Evolutionary conservation across 1,140 invertebrate genomes (phyloP).

Genomic region (Drosophila funebris): DNA sequence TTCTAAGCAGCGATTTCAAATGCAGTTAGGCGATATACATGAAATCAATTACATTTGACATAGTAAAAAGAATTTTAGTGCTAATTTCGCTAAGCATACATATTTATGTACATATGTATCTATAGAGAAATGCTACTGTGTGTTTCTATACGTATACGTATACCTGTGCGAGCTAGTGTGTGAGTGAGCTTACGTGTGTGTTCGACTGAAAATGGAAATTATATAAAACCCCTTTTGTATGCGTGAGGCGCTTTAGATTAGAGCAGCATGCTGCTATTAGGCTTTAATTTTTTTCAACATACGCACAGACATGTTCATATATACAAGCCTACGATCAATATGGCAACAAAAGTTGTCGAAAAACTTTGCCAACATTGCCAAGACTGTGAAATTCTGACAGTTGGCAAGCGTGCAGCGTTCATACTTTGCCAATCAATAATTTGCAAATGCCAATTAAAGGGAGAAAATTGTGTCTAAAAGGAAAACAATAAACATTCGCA

Average conservation of each 20-base stretch:
- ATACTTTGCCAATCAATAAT: constrained; percentile 41
- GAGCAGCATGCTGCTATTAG: constrained; percentile 26
- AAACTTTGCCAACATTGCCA: constrained; percentile 28
- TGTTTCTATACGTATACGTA: constrained; percentile 39
- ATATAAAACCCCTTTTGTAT: constrained; percentile 67
- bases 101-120: constrained; percentile 47
- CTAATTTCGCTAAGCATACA: constrained; percentile 58
- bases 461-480: constrained; percentile 6
- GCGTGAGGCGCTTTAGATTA: constrained; percentile 44
- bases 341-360: constrained; percentile 20
- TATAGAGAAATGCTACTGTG: constrained; percentile 45
- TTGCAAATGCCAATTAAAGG: constrained; percentile 41
- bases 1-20: constrained; percentile 18
- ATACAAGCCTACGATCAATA: constrained; percentile 36
- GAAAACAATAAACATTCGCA: neutral
- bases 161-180: constrained; percentile 44
- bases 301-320: constrained; percentile 1
- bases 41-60: constrained; percentile 36
- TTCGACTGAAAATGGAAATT: constrained; percentile 71
- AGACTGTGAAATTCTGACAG: constrained; percentile 39
- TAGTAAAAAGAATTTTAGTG: constrained; percentile 41
- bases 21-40: constrained; percentile 19
- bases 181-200: constrained; percentile 44
- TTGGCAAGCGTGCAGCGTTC: constrained; percentile 20
- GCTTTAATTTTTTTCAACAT: constrained; percentile 17